Percentiles rank a stretch among this genome's conserved stretches.
Conservation (phyloP, 2,113 vertebrate genomes). For the Petrocephalus zakoni region DNA sequence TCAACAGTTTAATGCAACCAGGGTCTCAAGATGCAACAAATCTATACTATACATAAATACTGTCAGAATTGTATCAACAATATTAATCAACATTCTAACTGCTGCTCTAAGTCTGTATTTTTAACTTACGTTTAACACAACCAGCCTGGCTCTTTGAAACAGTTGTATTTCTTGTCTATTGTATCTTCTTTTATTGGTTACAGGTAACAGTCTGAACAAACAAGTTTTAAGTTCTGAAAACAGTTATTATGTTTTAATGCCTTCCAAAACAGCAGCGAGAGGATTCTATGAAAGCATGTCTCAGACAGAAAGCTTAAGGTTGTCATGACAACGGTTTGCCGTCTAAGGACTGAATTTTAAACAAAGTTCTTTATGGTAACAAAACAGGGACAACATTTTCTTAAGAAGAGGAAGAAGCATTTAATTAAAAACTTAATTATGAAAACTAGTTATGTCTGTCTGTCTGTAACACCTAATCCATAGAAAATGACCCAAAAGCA, state of each 20-base stretch:
- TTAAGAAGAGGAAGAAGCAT: neutral
- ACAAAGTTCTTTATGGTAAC: neutral
- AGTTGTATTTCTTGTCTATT: neutral
- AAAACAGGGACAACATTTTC: neutral
- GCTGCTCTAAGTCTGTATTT: too few species aligned
- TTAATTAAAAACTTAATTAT: neutral
- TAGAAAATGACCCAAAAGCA: neutral
- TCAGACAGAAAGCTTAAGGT: neutral
- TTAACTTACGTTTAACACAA: too few species aligned
- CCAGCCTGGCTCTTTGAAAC: neutral
- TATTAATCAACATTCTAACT: neutral
- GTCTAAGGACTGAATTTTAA: neutral
- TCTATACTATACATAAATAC: neutral
- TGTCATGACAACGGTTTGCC: neutral
- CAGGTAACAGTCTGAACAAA: neutral
- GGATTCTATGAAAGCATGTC: neutral
- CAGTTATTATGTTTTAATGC: neutral
- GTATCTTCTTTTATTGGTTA: neutral
- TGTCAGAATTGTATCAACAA: neutral
- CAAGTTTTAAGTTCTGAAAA: neutral
- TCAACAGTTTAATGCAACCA: neutral
- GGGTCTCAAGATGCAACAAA: neutral
- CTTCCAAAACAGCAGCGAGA: neutral
- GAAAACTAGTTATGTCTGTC: neutral
- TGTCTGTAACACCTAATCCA: neutral